Evolutionary conservation across 2,888 invertebrate species (phyloP).

Genomic region (Piscicola geometra): DNA sequence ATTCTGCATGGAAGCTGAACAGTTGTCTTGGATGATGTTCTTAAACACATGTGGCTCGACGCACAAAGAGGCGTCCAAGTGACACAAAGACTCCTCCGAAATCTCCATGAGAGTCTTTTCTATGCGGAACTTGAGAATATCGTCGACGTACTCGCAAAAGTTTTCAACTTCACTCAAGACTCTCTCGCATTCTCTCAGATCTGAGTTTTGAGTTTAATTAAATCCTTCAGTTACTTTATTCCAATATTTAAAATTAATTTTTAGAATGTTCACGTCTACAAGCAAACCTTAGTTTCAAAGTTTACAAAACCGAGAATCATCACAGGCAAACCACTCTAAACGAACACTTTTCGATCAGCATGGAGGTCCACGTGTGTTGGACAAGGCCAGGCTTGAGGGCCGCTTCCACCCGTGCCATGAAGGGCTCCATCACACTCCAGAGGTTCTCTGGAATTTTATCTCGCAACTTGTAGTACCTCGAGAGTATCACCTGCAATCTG

Average conservation of each 20-base stretch:
- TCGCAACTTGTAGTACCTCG: conserved; percentile 52
- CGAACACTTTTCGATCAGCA: conserved; percentile 63
- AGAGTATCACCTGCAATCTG: conserved; percentile 54
- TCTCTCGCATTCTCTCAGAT: conserved; percentile 49
- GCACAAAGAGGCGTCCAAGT: conserved; percentile 75
- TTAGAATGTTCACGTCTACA: background rate
- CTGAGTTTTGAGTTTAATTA: conserved; percentile 44
- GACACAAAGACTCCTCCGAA: conserved; percentile 75
- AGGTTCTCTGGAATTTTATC: conserved; percentile 67
- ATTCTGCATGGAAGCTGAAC: conserved; percentile 51
- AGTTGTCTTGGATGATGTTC: conserved; percentile 71
- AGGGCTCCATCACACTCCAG: conserved; percentile 79
- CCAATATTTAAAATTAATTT: background rate
- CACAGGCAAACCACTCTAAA: too few species aligned
- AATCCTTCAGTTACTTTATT: background rate
- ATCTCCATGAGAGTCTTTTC: conserved; percentile 80
- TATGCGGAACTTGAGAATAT: conserved; percentile 83
- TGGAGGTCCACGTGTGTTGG: conserved; percentile 76
- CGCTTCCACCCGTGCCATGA: conserved; percentile 77
- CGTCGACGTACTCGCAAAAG: conserved; percentile 66
- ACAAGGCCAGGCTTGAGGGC: conserved; percentile 76
- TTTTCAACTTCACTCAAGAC: conserved; percentile 51
- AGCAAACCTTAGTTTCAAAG: background rate
- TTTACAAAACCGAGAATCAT: too few species aligned
- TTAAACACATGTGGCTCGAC: conserved; percentile 82